Evolutionary conservation across 2,797 vertebrate genomes (phyloP).

Genomic region (Pangasius sanitwongsei): DNA sequence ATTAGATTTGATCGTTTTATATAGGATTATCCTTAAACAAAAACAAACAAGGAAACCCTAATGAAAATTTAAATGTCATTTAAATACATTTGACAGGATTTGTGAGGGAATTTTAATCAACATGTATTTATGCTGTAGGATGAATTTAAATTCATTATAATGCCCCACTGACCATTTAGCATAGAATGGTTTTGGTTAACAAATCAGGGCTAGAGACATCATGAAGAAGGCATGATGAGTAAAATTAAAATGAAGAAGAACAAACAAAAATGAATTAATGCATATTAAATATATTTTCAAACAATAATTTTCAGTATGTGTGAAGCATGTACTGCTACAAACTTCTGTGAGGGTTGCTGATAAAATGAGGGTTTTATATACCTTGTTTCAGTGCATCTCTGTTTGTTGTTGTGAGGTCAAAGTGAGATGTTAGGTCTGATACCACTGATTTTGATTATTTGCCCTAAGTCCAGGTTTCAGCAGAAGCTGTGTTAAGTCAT

Average conservation of each 20-base stretch:
- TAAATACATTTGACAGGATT: neutral
- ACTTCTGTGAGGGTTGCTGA: conserved; percentile 6
- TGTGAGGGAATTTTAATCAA: neutral
- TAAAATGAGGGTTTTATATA: neutral
- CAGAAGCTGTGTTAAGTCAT: conserved; percentile 31
- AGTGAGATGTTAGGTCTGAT: conserved; percentile 60
- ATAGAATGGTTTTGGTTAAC: neutral
- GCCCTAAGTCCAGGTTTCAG: neutral
- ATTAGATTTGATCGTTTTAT: neutral
- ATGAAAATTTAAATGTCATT: neutral
- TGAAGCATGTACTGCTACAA: conserved; percentile 33
- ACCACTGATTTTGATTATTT: conserved; percentile 57
- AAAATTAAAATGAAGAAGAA: neutral
- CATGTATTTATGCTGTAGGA: conserved; percentile 36
- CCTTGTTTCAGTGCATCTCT: conserved; percentile 44
- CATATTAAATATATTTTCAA: neutral
- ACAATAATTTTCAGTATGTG: conserved; percentile 25
- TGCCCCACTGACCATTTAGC: neutral
- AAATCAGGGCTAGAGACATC: neutral
- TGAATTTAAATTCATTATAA: conserved; percentile 37
- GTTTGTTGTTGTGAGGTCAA: conserved; percentile 51
- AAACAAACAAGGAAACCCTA: neutral
- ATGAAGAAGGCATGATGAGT: neutral
- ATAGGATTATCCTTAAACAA: neutral
- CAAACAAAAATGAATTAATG: neutral